Evolutionary conservation across 2,797 vertebrate species (phyloP).

Genomic region (Leptatherina wallacei): DNA sequence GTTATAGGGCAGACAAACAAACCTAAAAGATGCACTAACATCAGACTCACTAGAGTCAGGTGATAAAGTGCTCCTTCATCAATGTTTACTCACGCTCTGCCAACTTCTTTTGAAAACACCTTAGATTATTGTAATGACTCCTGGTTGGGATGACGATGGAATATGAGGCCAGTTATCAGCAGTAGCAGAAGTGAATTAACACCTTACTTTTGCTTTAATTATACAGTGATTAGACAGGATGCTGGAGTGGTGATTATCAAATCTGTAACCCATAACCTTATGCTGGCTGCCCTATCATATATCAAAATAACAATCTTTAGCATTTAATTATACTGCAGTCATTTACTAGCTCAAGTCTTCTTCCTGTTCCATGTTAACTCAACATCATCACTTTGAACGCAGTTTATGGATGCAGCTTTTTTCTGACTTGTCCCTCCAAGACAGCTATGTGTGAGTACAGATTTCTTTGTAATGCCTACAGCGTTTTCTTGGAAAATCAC

Average conservation of each 20-base stretch:
- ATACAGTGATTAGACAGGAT: constrained; percentile 49
- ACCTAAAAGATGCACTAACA: background rate
- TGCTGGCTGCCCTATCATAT: constrained; percentile 41
- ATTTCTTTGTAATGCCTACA: background rate
- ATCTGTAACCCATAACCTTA: constrained; percentile 30
- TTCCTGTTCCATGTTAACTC: constrained; percentile 23
- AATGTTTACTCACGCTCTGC: constrained; percentile 5
- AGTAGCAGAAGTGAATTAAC: constrained; percentile 36
- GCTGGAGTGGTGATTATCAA: constrained; percentile 44
- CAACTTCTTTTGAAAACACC: constrained; percentile 14
- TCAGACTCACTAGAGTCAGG: background rate
- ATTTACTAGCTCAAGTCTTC: constrained; percentile 32
- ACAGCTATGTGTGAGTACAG: background rate
- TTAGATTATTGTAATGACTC: background rate
- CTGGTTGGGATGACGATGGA: constrained; percentile 4
- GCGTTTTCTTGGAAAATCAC: constrained; percentile 1
- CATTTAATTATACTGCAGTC: constrained; percentile 48
- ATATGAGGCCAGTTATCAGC: constrained; percentile 28
- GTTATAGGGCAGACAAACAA: background rate
- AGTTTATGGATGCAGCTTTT: constrained; percentile 17
- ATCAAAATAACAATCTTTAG: constrained; percentile 35
- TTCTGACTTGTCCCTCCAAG: constrained; percentile 23
- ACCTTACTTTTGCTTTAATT: constrained; percentile 43
- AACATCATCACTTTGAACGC: constrained; percentile 20
- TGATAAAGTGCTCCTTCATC: background rate